A percentile compares a stretch with the other conserved stretches of the same genome.
phyloP scores from a whole-genome alignment of 1,140 invertebrate genomes.

The Ericerus pela region DNA sequence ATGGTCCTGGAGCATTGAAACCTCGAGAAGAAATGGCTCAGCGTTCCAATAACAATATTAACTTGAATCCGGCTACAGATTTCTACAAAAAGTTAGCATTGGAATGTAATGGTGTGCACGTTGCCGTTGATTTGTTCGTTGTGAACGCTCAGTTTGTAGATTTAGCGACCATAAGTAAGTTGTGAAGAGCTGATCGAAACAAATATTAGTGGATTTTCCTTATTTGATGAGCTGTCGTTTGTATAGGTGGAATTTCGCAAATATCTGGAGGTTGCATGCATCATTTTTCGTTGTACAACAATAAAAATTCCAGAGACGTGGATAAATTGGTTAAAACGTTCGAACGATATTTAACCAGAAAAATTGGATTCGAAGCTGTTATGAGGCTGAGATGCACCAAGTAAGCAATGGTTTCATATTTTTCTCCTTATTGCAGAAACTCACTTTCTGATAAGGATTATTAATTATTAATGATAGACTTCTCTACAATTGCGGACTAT shows the following conservation, averaged over 20 bases:
- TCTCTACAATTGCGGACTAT: too few species aligned
- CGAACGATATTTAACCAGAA: constrained; percentile 80
- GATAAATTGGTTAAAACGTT: constrained; percentile 64
- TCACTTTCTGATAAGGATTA: too few species aligned
- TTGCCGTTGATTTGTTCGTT: constrained; percentile 90
- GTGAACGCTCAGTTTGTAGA: constrained; percentile 88
- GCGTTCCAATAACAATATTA: constrained; percentile 56
- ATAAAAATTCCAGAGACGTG: constrained; percentile 48
- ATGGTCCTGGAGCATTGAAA: constrained; percentile 75
- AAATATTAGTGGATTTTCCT: constrained; percentile 1
- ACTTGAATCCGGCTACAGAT: constrained; percentile 88
- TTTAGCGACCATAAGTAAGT: constrained; percentile 78
- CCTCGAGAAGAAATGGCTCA: constrained; percentile 74
- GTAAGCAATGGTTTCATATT: too few species aligned
- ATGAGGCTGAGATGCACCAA: constrained; percentile 91
- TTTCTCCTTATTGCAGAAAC: too few species aligned
- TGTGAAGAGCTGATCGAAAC: not conserved
- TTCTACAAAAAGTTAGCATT: constrained; percentile 95
- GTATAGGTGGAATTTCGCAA: constrained; percentile 73
- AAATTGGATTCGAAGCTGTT: constrained; percentile 98
- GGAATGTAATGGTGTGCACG: constrained; percentile 91
- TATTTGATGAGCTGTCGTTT: constrained; percentile 5
- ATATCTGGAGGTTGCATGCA: constrained; percentile 90
- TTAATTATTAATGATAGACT: too few species aligned
- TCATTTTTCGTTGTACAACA: constrained; percentile 81